Base-by-base conservation (phyloP, 2,797 vertebrate species). In the Lates japonicus region DNA sequence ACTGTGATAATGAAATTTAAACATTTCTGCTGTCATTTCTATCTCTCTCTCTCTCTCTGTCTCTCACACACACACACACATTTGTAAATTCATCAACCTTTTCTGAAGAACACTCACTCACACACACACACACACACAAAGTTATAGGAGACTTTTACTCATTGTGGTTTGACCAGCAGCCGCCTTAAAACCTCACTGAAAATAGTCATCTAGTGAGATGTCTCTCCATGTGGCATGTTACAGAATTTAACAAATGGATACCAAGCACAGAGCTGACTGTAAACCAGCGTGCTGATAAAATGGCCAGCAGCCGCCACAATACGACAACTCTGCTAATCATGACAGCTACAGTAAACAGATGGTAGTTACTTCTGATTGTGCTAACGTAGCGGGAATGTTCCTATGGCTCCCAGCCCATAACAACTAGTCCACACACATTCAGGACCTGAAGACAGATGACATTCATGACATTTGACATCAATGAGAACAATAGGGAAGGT, bases 361-460 rank as follows among this genome's bases (percentile, higher is more conserved):
- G 84, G 72, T 7, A 6, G 66, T 81, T 86, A 78, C 87, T 91
- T 84, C 57, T 84, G 80, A 75, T 78, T n/a, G 78, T 81, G 82
- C 74, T 79, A 76, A 87, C 20, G 12, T 58, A 46, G 57, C 70
- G 74, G 66, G 69, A 85, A 89, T 65, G 83, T 62, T 71, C 61
- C 51, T 11, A 5, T 58, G 73, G 74, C 76, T 54, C 51, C 61
- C 52, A 17, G 81, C 75, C 55, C 37, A 37, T 61, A 33, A 76
- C 31, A 59, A 64, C 44, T 8, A 42, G 25, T 69, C 62, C 44
- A 46, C 79, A 68, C 70, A 68, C 70, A 74, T 71, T 78, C 22
- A 55, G 62, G 70, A 80, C 70, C 65, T 68, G 19, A 1, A 72
- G 79, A 88, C 62, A 2, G 73, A 51, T 51, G 70, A 82, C 57